A percentile compares a stretch with the other conserved stretches of the same genome.
These are phyloP conservation scores for Montipora foliosa DNA, from an alignment of 64 coral and sea anemone species.

Conservation along the genomic window DNA sequence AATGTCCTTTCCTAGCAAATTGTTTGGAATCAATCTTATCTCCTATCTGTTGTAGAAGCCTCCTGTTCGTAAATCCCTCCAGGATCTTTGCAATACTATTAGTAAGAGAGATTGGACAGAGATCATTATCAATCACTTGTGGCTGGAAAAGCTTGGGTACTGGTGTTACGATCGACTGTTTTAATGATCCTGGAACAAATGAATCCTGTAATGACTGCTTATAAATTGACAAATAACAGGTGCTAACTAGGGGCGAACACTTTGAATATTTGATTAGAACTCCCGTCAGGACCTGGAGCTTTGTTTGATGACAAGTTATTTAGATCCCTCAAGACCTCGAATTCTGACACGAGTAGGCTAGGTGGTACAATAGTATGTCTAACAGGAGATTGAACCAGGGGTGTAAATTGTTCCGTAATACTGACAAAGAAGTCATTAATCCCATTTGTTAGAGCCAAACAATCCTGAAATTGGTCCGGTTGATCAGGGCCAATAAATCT, in stretches of 20 bases:
- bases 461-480: no score
- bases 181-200: constrained; percentile 15
- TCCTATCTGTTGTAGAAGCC: constrained; percentile 15
- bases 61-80: constrained; percentile 55
- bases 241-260: not conserved
- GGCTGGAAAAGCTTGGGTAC: constrained; percentile 37
- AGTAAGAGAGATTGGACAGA: constrained; percentile 53
- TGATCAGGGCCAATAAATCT: no score
- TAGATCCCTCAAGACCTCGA: not conserved
- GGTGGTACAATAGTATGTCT: no score
- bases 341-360: not conserved
- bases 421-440: no score
- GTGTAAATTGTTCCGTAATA: no score
- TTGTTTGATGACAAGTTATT: not conserved
- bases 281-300: constrained; percentile 28
- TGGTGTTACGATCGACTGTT: constrained; percentile 35
- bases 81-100: constrained; percentile 55
- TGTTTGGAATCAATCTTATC: constrained; percentile 40
- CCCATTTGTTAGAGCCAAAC: no score
- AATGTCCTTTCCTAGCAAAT: constrained; percentile 36
- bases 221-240: constrained; percentile 42
- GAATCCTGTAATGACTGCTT: constrained; percentile 46
- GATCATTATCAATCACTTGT: constrained; percentile 28
- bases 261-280: constrained; percentile 28
- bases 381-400: no score